These are phyloP conservation scores for Diplazon laetatorius DNA, from an alignment of 2,888 invertebrate species.

Conservation along the genomic window DNA sequence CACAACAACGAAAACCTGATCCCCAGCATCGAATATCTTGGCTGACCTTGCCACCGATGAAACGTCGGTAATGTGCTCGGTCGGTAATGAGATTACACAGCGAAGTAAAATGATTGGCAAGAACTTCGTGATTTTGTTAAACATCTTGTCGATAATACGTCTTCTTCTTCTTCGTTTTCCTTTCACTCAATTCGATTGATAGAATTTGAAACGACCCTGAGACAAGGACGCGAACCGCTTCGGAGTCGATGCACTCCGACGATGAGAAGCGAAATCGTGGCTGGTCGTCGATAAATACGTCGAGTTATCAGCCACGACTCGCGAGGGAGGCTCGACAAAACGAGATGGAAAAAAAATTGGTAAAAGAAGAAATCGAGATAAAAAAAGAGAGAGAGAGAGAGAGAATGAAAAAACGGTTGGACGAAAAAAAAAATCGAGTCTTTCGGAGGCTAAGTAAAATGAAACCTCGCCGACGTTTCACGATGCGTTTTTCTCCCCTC, in stretches of 20 bases:
- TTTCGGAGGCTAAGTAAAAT: conserved; percentile 46
- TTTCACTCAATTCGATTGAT: neutral
- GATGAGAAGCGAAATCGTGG: conserved; percentile 5
- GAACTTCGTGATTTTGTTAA: neutral
- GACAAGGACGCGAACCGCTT: neutral
- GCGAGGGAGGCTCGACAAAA: conserved; percentile 1
- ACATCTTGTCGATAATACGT: neutral
- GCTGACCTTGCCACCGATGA: conserved; percentile 53
- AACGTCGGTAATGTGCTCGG: neutral
- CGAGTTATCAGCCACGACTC: conserved; percentile 33
- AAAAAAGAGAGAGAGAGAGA: conserved; percentile 34
- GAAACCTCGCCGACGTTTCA: conserved; percentile 17
- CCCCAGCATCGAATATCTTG: conserved; percentile 34
- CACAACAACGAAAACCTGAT: conserved; percentile 29
- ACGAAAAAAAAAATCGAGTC: conserved; percentile 15
- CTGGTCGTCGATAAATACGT: neutral
- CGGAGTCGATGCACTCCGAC: conserved; percentile 12
- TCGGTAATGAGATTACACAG: too few relatives aligned
- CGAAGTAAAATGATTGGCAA: neutral
- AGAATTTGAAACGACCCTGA: conserved; percentile 9
- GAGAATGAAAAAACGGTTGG: neutral
- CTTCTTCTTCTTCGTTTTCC: neutral
- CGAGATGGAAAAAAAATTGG: too few relatives aligned
- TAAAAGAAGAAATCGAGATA: neutral
- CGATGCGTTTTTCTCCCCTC: conserved; percentile 19